Evolutionary conservation across 2,888 invertebrate species (phyloP), one percentile per base, ranked within the genome.

Genomic region (Trachelus tabidus): DNA sequence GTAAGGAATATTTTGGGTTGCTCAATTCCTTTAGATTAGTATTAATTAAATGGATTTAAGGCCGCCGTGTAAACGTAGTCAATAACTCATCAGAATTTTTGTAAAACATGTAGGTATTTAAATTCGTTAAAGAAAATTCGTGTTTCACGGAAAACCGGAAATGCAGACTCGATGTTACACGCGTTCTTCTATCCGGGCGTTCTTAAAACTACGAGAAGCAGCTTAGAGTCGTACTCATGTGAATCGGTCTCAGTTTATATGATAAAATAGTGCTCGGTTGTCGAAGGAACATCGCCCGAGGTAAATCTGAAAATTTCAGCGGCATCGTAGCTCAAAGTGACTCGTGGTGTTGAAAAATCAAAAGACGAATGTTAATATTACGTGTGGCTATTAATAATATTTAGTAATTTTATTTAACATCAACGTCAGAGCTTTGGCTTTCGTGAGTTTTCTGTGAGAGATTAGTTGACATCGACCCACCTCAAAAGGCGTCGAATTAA

Each of bases 221-320:
- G 71, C 12, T 30, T 15, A 6, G 34, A 37, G 30, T 3, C 3
- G 73, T 76, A 78, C 75, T 74, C 68, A 76, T 84, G 83, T 85
- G 81, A 83, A 86, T 79, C 73, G 80, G 81, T 79, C 84, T 81
- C 77, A 82, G 81, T 83, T 82, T 82, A 76, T 73, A 76, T 78
- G 79, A 78, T 76, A 82, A 87, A 85, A 82, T 83, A 86, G 80
- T 81, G 80, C n/a, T 77, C 75, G 75, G 75, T 81, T 73, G 78
- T 78, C 75, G 75, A 83, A 84, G 77, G 78, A 82, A 74, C 75
- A 79, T 80, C 76, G 75, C 76, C 81, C 77, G 83, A 89, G 89
- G 90, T 90, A 90, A 90, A 90, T 90, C 90, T 84, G 85, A 85
- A 69, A 80, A 87, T 87, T 85, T 84, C 83, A 82, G 75, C 79